These are phyloP conservation scores for Seladonia tumulorum DNA, from an alignment of 2,888 invertebrate species.

Conservation along the genomic window DNA sequence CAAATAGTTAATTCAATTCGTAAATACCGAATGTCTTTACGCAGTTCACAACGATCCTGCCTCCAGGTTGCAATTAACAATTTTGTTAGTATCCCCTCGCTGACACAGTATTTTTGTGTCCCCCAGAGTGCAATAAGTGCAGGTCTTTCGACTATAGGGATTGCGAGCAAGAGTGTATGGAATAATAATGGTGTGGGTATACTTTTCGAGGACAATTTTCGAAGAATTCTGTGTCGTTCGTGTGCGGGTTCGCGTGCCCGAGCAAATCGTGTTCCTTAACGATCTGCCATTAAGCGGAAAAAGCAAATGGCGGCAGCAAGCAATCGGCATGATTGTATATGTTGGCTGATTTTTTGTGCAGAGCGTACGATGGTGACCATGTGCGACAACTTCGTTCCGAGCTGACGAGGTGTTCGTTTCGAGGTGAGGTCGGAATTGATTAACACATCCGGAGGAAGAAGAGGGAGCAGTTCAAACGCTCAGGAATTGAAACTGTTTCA, in stretches of 20 bases:
- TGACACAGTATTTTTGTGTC: no score
- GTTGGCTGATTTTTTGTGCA: conserved; percentile 44
- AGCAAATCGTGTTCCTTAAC: conserved; percentile 4
- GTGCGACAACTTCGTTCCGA: conserved; percentile 42
- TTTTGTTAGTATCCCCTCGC: no score
- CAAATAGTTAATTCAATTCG: no score
- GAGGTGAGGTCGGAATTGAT: conserved; percentile 34
- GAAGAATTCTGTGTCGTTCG: not conserved
- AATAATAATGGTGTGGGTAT: not conserved
- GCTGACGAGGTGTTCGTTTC: conserved; percentile 61
- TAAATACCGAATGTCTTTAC: no score
- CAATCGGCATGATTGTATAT: not conserved
- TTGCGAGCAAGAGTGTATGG: no score
- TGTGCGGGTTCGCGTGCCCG: not conserved
- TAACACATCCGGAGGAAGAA: conserved; percentile 25
- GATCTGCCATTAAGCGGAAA: not conserved
- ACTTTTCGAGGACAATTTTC: not conserved
- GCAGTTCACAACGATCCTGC: no score
- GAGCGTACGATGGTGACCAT: conserved; percentile 65
- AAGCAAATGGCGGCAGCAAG: not conserved
- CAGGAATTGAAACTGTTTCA: not conserved
- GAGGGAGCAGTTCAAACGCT: not conserved
- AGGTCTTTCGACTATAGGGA: no score
- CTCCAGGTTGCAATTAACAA: no score
- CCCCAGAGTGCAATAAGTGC: no score